These are phyloP conservation scores for Callipepla californica DNA, from an alignment of 2,113 vertebrate genomes.

Conservation along the genomic window DNA sequence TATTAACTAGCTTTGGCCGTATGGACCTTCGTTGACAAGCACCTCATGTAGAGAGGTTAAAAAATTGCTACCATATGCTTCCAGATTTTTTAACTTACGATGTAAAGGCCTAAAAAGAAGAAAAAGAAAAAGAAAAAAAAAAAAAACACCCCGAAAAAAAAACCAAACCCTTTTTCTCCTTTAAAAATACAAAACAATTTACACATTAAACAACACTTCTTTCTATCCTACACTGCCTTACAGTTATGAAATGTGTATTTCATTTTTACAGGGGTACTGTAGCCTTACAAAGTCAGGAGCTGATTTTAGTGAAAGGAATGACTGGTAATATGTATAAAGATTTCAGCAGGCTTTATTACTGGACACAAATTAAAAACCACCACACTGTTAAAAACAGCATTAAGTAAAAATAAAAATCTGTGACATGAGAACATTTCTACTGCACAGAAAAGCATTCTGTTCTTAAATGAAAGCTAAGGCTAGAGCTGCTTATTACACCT, in stretches of 20 bases:
- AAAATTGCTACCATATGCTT: constrained; percentile 72
- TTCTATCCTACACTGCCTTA: neutral
- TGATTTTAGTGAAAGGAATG: constrained; percentile 16
- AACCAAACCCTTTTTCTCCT: neutral
- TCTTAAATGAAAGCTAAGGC: neutral
- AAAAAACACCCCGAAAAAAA: neutral
- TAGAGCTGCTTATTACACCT: neutral
- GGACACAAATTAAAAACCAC: constrained; percentile 35
- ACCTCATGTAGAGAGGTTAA: constrained; percentile 64
- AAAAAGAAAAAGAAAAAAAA: neutral
- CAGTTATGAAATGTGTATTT: neutral
- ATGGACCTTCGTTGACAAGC: constrained; percentile 58
- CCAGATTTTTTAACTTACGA: constrained; percentile 52
- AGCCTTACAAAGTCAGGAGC: neutral
- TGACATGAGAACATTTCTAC: neutral
- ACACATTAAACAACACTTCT: neutral
- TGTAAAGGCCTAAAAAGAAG: neutral
- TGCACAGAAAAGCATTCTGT: neutral
- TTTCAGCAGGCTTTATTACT: constrained; percentile 8
- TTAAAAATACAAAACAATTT: constrained; percentile 16
- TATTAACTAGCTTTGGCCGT: constrained; percentile 71
- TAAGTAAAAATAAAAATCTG: constrained; percentile 32
- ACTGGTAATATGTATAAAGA: constrained; percentile 14
- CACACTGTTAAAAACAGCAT: neutral
- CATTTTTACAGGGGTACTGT: neutral